A percentile compares a stretch with the other conserved stretches of the same genome.
These are phyloP conservation scores for Nephrotoma guestfalica DNA, from an alignment of 2,888 invertebrate species.

Conservation along the genomic window DNA sequence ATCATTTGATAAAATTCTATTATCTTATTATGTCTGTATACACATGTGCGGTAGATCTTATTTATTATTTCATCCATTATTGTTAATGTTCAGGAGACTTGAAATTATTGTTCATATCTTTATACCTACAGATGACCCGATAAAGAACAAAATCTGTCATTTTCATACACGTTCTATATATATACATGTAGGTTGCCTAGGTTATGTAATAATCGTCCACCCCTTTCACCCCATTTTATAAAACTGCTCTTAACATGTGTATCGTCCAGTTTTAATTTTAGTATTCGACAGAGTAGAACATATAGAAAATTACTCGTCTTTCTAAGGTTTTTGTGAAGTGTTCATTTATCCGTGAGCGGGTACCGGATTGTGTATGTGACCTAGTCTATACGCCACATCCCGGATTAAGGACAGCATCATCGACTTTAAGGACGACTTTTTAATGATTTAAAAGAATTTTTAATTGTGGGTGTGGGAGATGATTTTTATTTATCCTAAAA, in stretches of 20 bases:
- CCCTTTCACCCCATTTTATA: neutral
- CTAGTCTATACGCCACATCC: too few species aligned
- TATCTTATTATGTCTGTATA: neutral
- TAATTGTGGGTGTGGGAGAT: too few species aligned
- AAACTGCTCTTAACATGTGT: neutral
- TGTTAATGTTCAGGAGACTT: neutral
- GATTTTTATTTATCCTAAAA: too few species aligned
- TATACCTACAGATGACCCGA: neutral
- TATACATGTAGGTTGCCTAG: too few species aligned
- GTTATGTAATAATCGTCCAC: neutral
- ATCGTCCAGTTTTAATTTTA: neutral
- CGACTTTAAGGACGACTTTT: too few species aligned
- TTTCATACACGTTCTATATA: too few species aligned
- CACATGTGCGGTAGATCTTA: neutral
- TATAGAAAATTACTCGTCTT: neutral
- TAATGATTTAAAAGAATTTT: too few species aligned
- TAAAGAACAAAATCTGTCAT: too few species aligned
- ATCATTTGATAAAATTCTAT: neutral
- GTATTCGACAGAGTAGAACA: neutral
- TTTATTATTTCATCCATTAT: neutral
- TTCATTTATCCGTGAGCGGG: too few species aligned
- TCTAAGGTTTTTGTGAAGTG: too few species aligned
- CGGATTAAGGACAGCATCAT: too few species aligned
- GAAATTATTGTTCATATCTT: neutral
- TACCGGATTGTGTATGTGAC: too few species aligned